Evolutionary conservation across 1,140 invertebrate genomes (phyloP), one percentile per base, ranked within the genome.

Genomic region (Lineus longissimus): DNA sequence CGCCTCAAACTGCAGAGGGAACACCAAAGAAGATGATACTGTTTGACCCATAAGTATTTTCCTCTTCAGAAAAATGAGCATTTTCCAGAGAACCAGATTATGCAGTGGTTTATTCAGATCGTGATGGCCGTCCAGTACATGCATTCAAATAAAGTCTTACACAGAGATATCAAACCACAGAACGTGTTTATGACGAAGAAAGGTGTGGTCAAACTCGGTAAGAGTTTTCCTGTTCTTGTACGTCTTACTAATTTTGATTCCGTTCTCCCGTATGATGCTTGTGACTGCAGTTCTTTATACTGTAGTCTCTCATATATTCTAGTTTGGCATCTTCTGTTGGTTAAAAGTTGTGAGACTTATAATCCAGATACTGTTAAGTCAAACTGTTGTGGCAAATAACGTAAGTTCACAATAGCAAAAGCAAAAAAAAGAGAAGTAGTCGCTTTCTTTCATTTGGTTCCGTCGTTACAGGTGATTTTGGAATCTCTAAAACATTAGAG

Each of bases 51-150:
- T n/a, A n/a, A n/a, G n/a, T n/a, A n/a, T n/a, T n/a, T n/a, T n/a
- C 59, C 59, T 51, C 73, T 77, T 64, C 70, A 76, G 73, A 72
- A 70, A 64, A 58, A 70, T 6, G 60, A 61, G 13, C 60, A 68
- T 59, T 72, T 78, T 69, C 62, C 68, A 63, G 76, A 78, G 58
- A 69, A 70, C 45, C 68, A 72, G 23, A 73, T 78, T 23, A 75
- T 78, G 73, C 63, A 79, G 77, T 80, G 77, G 77, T 80, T 80
- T 68, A 71, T 80, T 55, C 78, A 80, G 66, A 72, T 79, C 47
- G 68, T 73, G 7, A 80, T 80, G 77, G 78, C 77, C 11, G 77
- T 79, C 6, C 74, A 78, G 63, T 77, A 76, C 62, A 79, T 80
- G 27, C 78, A 80, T 65, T 79, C 75, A 33, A 73, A 80, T 30